Percentiles rank a stretch among this genome's conserved stretches.
Conservation (phyloP, 2,888 invertebrate species). For the Alloscopus bannaensis region DNA sequence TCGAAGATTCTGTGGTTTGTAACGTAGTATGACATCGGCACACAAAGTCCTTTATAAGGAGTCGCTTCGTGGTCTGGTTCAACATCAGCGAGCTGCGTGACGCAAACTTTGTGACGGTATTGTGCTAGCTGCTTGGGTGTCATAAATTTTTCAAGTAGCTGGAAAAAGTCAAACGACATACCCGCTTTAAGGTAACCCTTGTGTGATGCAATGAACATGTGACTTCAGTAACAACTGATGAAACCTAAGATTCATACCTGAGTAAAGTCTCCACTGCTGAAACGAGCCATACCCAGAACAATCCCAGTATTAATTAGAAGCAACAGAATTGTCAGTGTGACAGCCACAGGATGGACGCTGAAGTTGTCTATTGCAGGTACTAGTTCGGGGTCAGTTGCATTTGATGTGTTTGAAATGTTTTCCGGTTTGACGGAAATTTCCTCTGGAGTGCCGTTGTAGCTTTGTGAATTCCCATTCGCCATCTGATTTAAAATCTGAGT, state of each 20-base stretch:
- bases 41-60: conserved; percentile 46
- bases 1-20: conserved; percentile 47
- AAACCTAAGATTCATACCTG: conserved; percentile 16
- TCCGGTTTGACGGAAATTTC: too few species aligned
- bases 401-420: too few species aligned
- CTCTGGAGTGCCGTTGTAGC: too few species aligned
- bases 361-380: too few species aligned
- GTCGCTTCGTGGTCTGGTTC: neutral
- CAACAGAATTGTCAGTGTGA: conserved; percentile 10
- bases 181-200: too few species aligned
- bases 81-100: neutral
- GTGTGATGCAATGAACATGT: too few species aligned
- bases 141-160: conserved; percentile 44
- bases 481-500: too few species aligned
- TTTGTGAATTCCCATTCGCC: too few species aligned
- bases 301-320: conserved; percentile 23
- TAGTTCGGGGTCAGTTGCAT: too few species aligned
- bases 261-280: neutral
- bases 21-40: conserved; percentile 50
- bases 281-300: conserved; percentile 3
- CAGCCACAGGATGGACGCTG: conserved; percentile 19
- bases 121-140: neutral
- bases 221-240: too few species aligned
- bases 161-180: neutral
- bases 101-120: neutral